Conservation (phyloP, 1,140 invertebrate species). For the Hyposmocoma kahamanoa region DNA sequence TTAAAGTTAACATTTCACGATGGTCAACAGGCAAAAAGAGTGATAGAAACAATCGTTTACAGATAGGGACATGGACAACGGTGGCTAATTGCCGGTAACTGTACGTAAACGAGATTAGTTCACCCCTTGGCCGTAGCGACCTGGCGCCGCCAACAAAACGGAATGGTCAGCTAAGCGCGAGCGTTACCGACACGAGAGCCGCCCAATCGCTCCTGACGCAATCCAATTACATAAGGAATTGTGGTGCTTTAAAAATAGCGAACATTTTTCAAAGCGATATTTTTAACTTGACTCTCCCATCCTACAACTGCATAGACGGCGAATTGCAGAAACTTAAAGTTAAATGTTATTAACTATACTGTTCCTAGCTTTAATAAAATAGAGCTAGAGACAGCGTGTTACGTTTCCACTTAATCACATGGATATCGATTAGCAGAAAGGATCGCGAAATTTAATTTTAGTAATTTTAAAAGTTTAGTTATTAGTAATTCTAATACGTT, state of each 20-base stretch:
- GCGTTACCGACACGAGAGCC: background rate
- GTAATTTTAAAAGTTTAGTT: too few relatives aligned
- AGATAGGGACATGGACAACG: background rate
- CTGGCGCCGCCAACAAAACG: background rate
- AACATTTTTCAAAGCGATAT: background rate
- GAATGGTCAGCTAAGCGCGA: background rate
- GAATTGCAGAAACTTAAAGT: too few relatives aligned
- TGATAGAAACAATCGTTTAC: background rate
- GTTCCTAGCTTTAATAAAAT: too few relatives aligned
- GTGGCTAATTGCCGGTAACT: constrained; percentile 1
- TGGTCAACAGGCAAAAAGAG: background rate
- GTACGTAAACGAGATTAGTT: constrained; percentile 4
- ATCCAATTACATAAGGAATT: background rate
- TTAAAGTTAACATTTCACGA: too few relatives aligned
- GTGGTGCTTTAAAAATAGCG: constrained; percentile 1
- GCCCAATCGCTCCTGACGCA: constrained; percentile 4
- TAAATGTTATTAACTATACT: too few relatives aligned
- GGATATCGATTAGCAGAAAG: too few relatives aligned
- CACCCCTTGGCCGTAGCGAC: background rate
- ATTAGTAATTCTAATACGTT: too few relatives aligned
- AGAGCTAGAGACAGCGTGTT: too few relatives aligned
- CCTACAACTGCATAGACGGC: too few relatives aligned
- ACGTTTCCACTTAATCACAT: too few relatives aligned
- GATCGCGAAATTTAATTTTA: too few relatives aligned
- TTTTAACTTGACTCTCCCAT: background rate